Evolutionary conservation across 2,113 vertebrate species (phyloP), one percentile per base, ranked within the genome.

Genomic region (Furnarius figulus): DNA sequence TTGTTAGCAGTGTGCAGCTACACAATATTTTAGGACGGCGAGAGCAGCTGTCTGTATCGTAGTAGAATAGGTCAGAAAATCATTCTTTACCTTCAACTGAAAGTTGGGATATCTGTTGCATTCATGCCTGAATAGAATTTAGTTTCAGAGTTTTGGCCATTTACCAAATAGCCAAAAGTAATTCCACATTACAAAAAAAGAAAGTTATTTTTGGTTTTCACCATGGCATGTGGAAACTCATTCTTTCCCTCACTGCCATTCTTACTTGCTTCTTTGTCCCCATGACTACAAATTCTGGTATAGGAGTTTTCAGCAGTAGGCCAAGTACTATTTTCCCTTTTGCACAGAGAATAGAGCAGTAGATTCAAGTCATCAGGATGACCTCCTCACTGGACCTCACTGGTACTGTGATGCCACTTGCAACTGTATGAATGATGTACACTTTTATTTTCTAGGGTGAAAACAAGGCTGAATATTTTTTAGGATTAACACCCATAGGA

Each of bases 381-480:
- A 58, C 19, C 87, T 72, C 42, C 16, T 63, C 30, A 20, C 6
- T 78, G 14, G 20, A 44, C 42, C 13, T 52, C 21, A 30, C 42
- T 40, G 25, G 40, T 74, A n/a, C 31, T 62, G 27, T 65, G 28
- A 24, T 87, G 33, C 18, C 76, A 28, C 47, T 65, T 80, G 17
- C 27, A 62, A 12, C 47, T 71, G 7, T 77, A 40, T 10, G 24
- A 80, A 62, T 88, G 20, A 90, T 24, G 7, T 14, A 11, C 1
- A 3, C 91, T 95, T 97, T 66, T 97, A 61, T 97, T 97, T 98
- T 97, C 53, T 95, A 99, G 99, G 99, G 99, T 85, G 99, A 99
- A 97, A 99, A 98, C 94, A 98, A 98, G 65, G 98, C 98, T 14
- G 98, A 99, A 76, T 99, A 99, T 96, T 99, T 99, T 96, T 97